Percentiles rank a stretch among this genome's conserved stretches.
These are phyloP conservation scores for Alectoris magna DNA, from an alignment of 2,797 vertebrate species.

Conservation along the genomic window DNA sequence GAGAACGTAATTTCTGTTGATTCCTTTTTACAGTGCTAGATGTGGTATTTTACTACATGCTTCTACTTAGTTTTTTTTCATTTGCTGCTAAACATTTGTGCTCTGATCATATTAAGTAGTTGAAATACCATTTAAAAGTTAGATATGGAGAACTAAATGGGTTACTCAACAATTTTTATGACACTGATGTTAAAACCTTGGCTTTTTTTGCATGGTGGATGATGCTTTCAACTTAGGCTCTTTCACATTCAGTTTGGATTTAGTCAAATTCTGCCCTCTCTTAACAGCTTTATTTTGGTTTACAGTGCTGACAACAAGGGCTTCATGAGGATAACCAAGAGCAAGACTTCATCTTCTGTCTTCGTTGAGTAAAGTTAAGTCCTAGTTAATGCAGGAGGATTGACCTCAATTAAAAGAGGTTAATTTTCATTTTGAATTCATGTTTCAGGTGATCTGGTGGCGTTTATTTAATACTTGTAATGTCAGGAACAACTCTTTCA, in stretches of 20 bases:
- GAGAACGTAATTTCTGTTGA: background rate
- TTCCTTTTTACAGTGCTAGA: background rate
- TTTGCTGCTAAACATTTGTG: background rate
- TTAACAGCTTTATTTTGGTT: background rate
- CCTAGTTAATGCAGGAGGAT: background rate
- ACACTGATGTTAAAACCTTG: background rate
- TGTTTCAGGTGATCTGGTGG: background rate
- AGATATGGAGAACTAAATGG: background rate
- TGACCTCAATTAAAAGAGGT: slow-evolving; percentile 2
- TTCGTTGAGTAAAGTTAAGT: background rate
- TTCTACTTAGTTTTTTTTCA: background rate
- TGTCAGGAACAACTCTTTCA: background rate
- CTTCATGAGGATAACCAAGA: background rate
- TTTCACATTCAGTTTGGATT: background rate
- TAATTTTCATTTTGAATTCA: slow-evolving; percentile 13
- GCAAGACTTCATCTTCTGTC: background rate
- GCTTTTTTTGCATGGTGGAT: background rate
- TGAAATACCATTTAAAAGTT: slow-evolving; percentile 15
- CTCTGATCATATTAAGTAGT: background rate
- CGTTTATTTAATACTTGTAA: slow-evolving; percentile 16
- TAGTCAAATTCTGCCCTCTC: background rate
- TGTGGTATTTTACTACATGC: background rate
- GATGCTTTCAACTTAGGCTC: background rate
- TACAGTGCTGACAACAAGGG: background rate
- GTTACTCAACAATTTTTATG: slow-evolving; percentile 14